Base-by-base conservation (phyloP, 2,797 vertebrate species). In the Holocentrus rufus region DNA sequence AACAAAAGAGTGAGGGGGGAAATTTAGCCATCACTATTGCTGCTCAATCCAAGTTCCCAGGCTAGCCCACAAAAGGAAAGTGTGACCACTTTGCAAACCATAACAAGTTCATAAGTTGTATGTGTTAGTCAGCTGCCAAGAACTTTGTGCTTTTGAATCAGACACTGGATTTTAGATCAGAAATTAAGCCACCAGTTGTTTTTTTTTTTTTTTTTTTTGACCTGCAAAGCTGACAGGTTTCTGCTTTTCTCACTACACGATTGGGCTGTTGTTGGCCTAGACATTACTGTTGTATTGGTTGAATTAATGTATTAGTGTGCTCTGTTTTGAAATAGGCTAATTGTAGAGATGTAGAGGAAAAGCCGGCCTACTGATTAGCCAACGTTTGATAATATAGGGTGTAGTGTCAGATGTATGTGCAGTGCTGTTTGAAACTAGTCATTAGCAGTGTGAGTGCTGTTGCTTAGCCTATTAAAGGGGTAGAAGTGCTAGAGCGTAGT, bases 351-450 rank as follows among this genome's bases (percentile, higher is more conserved):
- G 59, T 44, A 53, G 22, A 49, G 53, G 4, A 58, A 3, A 30
- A 77, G 46, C 20, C 42, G 36, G 18, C n/a, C 61, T 42, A 34
- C 47, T 64, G 63, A 73, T 77, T 39, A 47, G 56, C 64, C 49
- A 34, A 27, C 30, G 67, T 9, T 59, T 77, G 70, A 65, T 82
- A 71, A 74, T 83, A 58, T 65, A 0, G 64, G 79, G 68, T 85
- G 86, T 77, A n/a, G n/a, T n/a, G n/a, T n/a, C n/a, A 69, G 56
- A 71, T 64, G 65, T 82, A 65, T 77, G 25, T 31, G 83, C n/a
- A 22, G 14, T 80, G 79, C 61, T 69, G 63, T 82, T 84, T 83
- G 81, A 68, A 86, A 80, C 68, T 9, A 70, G 69, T 82, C 66
- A 80, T 85, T 84, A 79, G 57, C 52, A 25, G 31, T 25, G 49